Percentiles rank a stretch among this genome's conserved stretches.
These are phyloP conservation scores for Ramphastos sulfuratus DNA, from an alignment of 2,113 vertebrate species.

Conservation along the genomic window DNA sequence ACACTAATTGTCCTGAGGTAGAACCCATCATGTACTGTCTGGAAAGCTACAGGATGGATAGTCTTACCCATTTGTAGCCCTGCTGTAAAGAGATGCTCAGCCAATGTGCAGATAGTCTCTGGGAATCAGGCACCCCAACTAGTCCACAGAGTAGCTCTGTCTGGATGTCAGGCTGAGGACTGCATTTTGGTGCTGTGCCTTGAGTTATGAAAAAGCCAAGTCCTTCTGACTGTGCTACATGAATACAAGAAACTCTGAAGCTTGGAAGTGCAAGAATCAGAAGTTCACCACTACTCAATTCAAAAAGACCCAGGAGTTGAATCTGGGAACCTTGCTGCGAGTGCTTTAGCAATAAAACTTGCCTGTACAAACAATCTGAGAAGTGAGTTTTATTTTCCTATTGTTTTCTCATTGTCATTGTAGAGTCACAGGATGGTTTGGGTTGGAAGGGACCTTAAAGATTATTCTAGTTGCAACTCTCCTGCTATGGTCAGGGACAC, in stretches of 20 bases:
- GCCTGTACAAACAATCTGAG: not conserved
- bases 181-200: not conserved
- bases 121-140: not conserved
- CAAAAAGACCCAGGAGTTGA: not conserved
- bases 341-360: not conserved
- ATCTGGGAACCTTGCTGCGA: not conserved
- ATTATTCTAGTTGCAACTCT: no score
- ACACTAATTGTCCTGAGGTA: not conserved
- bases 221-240: not conserved
- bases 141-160: not conserved
- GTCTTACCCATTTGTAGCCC: not conserved
- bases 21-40: not conserved
- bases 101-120: not conserved
- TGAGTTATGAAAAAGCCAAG: not conserved
- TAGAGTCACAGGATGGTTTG: no score
- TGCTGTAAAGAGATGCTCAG: not conserved
- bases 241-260: not conserved
- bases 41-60: not conserved
- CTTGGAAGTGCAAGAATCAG: not conserved
- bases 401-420: not conserved
- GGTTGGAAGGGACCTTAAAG: no score
- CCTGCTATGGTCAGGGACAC: no score
- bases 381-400: not conserved
- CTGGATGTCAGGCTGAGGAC: not conserved
- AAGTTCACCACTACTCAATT: not conserved